Percentiles rank a stretch among this genome's conserved stretches.
phyloP scores from a whole-genome alignment of 2,113 vertebrate species.

The Geococcyx californianus region DNA sequence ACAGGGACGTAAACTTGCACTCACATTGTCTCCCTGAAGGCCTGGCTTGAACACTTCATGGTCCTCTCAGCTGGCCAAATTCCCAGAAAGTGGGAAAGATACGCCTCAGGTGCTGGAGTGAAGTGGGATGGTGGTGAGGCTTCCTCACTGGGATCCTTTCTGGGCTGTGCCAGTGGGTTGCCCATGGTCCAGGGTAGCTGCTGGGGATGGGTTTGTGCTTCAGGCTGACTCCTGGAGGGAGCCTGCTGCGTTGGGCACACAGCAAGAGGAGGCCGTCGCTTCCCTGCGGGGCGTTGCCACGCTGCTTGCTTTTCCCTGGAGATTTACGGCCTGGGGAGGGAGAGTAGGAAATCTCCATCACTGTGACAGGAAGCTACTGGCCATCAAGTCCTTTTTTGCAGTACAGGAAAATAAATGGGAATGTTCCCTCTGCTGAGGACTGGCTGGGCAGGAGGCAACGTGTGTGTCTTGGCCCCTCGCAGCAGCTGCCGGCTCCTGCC shows the following conservation, averaged over 20 bases:
- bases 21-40: not conserved
- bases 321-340: not conserved
- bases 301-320: not conserved
- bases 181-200: not conserved
- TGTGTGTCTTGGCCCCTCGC: not conserved
- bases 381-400: not conserved
- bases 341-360: not conserved
- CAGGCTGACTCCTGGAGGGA: not conserved
- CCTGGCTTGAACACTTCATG: not conserved
- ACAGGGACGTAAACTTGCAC: not conserved
- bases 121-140: not conserved
- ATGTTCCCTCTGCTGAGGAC: not conserved
- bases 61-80: not conserved
- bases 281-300: accelerated
- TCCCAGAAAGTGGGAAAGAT: not conserved
- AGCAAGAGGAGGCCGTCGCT: accelerated
- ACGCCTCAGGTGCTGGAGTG: not conserved
- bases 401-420: not conserved
- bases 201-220: not conserved
- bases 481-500: not conserved
- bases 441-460: not conserved
- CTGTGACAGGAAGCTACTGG: not conserved
- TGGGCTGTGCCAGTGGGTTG: not conserved
- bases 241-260: accelerated
- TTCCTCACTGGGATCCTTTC: accelerated